These are phyloP conservation scores for Amphibalanus amphitrite DNA, from an alignment of 1,140 invertebrate genomes.

Conservation along the genomic window DNA sequence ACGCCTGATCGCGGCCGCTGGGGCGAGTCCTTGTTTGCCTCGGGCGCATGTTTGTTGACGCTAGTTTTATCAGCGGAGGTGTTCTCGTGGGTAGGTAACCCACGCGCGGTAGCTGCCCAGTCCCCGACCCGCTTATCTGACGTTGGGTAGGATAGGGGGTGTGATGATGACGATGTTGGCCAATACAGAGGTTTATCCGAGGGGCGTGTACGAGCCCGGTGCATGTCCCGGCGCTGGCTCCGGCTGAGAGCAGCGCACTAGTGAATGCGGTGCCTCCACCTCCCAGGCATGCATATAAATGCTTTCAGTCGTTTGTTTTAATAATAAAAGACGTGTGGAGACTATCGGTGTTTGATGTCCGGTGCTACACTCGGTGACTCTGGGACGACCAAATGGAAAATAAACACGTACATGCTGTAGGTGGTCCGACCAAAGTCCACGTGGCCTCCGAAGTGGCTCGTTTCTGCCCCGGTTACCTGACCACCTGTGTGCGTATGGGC, in stretches of 20 bases:
- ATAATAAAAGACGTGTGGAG: background rate
- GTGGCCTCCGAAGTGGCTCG: too few species aligned
- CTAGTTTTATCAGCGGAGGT: background rate
- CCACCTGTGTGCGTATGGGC: too few species aligned
- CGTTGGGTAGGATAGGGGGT: background rate
- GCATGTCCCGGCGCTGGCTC: background rate
- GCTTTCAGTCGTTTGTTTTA: conserved; percentile 1
- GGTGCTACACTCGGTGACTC: too few species aligned
- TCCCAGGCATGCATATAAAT: background rate
- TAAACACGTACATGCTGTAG: too few species aligned
- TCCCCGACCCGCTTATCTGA: background rate
- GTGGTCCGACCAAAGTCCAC: too few species aligned
- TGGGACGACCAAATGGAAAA: too few species aligned
- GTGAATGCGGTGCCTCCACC: background rate
- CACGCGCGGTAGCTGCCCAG: background rate
- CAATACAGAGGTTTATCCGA: background rate
- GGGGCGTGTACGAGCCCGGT: background rate
- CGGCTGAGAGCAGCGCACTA: background rate
- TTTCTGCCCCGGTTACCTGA: too few species aligned
- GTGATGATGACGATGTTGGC: background rate
- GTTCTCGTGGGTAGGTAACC: background rate
- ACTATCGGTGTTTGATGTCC: too few species aligned
- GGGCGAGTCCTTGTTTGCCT: background rate
- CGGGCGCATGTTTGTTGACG: background rate
- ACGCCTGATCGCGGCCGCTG: background rate